A percentile compares a stretch with the other conserved stretches of the same genome.
These are phyloP conservation scores for Sinocyclocheilus anshuiensis DNA, from an alignment of 2,113 vertebrate species.

Conservation along the genomic window DNA sequence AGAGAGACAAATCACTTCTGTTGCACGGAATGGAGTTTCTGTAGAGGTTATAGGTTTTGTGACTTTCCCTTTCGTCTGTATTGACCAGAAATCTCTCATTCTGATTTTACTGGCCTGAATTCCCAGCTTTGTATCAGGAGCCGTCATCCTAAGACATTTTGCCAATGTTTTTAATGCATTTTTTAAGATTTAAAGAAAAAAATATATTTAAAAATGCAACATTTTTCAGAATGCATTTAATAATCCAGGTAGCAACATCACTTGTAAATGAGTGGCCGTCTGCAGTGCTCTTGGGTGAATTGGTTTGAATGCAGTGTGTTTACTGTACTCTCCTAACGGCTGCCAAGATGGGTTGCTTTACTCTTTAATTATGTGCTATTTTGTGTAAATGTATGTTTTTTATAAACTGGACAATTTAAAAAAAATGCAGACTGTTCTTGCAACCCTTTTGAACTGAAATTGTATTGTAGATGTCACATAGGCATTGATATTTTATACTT, in stretches of 20 bases:
- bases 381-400: not conserved
- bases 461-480: not conserved
- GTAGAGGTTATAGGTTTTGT: not conserved
- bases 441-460: not conserved
- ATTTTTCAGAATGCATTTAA: too few relatives aligned
- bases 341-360: not conserved
- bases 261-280: not conserved
- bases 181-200: too few relatives aligned
- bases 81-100: not conserved
- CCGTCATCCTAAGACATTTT: not conserved
- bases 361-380: not conserved
- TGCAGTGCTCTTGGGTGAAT: not conserved
- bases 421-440: not conserved
- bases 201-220: too few relatives aligned
- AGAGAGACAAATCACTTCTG: not conserved
- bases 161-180: not conserved
- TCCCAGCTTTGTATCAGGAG: not conserved
- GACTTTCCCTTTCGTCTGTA: too few relatives aligned
- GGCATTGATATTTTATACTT: conserved; percentile 5
- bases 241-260: not conserved
- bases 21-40: not conserved
- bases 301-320: too few relatives aligned
- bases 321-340: too few relatives aligned
- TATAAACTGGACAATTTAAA: not conserved
- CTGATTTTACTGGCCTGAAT: not conserved